A percentile compares a stretch with the other conserved stretches of the same genome.
Evolutionary conservation across 2,888 invertebrate species (phyloP).

Genomic region (Dicycla oo): DNA sequence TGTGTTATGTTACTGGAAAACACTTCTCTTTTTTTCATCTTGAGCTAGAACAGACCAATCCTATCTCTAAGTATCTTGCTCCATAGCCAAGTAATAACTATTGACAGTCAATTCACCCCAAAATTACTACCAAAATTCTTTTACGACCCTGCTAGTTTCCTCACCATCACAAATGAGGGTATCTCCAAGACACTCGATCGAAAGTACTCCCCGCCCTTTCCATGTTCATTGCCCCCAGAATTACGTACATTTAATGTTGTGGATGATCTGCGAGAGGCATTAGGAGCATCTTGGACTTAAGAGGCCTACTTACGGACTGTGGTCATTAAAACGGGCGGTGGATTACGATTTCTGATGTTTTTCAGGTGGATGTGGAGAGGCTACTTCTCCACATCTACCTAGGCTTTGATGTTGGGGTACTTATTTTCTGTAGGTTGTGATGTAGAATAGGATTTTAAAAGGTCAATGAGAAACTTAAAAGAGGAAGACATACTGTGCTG

Average conservation of each 20-base stretch:
- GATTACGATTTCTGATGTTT: conserved; percentile 55
- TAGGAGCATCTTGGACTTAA: conserved; percentile 65
- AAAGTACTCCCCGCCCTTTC: conserved; percentile 72
- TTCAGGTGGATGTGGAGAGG: conserved; percentile 20
- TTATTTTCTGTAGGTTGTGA: neutral
- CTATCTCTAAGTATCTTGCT: neutral
- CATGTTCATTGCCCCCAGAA: conserved; percentile 71
- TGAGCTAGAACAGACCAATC: no score
- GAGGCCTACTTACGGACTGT: conserved; percentile 61
- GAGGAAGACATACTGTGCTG: neutral
- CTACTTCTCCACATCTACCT: no score
- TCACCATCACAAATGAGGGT: conserved; percentile 35
- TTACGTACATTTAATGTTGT: conserved; percentile 72
- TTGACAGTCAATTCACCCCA: neutral
- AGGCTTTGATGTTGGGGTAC: conserved; percentile 25
- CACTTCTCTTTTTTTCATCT: neutral
- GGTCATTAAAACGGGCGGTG: conserved; percentile 68
- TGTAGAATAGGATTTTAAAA: neutral
- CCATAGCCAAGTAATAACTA: neutral
- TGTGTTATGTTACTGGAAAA: no score
- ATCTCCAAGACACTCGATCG: conserved; percentile 64
- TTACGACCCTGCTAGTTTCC: conserved; percentile 22
- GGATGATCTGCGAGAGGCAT: conserved; percentile 76
- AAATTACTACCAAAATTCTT: conserved; percentile 7
- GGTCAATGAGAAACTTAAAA: neutral